A percentile compares a stretch with the other conserved stretches of the same genome.
Evolutionary conservation across 2,888 invertebrate genomes (phyloP).

Genomic region (Mesorhabditis belari): DNA sequence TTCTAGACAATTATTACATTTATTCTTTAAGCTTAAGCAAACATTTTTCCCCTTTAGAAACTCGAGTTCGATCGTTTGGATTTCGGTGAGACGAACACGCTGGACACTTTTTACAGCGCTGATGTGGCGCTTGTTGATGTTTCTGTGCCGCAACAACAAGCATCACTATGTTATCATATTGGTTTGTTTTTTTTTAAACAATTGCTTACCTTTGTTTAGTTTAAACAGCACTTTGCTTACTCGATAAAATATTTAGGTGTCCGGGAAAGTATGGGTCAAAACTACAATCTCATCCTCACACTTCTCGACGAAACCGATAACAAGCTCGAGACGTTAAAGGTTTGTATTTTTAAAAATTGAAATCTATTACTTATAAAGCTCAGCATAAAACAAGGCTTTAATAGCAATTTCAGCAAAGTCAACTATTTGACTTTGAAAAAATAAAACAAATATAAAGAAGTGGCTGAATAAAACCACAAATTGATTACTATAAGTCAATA

Average conservation of each 20-base stretch:
- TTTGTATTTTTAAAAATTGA: slow-evolving; percentile 9
- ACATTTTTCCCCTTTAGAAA: slow-evolving; percentile 27
- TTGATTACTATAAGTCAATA: too few species aligned
- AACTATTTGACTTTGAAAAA: too few species aligned
- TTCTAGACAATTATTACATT: not conserved
- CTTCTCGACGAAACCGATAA: slow-evolving; percentile 25
- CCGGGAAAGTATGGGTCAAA: slow-evolving; percentile 69
- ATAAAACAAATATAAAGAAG: too few species aligned
- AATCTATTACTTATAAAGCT: too few species aligned
- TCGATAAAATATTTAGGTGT: slow-evolving; percentile 66
- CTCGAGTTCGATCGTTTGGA: slow-evolving; percentile 83
- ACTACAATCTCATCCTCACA: slow-evolving; percentile 47
- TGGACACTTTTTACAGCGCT: slow-evolving; percentile 94
- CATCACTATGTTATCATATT: slow-evolving; percentile 86
- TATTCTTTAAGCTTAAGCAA: not conserved
- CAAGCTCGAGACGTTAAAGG: slow-evolving; percentile 47
- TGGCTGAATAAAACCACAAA: too few species aligned
- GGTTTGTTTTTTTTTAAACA: slow-evolving; percentile 58
- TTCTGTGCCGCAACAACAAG: slow-evolving; percentile 80
- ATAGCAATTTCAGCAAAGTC: too few species aligned
- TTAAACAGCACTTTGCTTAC: slow-evolving; percentile 3
- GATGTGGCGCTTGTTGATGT: slow-evolving; percentile 93
- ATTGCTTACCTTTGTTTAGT: not conserved
- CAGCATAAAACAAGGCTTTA: too few species aligned
- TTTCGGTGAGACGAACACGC: slow-evolving; percentile 88